A percentile compares a stretch with the other conserved stretches of the same genome.
These are phyloP conservation scores for Phyto melanocephala DNA, from an alignment of 2,888 invertebrate species.

Conservation along the genomic window DNA sequence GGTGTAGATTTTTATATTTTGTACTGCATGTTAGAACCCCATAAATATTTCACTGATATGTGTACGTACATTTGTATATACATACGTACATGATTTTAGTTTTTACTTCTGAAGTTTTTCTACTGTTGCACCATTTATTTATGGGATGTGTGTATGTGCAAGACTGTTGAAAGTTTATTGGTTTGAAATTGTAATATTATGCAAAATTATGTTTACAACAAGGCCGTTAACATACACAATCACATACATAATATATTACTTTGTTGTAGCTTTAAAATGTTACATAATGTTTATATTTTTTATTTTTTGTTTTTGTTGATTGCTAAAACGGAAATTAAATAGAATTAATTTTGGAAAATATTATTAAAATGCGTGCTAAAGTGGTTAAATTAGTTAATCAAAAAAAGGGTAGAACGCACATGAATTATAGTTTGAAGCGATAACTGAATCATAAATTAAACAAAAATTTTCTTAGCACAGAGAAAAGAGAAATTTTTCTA, in stretches of 20 bases:
- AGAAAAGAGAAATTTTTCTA: too few species aligned
- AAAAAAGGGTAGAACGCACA: not conserved
- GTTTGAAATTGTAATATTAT: conserved; percentile 39
- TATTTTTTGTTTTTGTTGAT: conserved; percentile 2
- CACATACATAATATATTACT: not conserved
- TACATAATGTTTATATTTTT: too few species aligned
- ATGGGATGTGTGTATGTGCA: not conserved
- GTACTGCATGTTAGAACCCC: conserved; percentile 51
- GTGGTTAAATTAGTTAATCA: not conserved
- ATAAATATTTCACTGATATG: conserved; percentile 52
- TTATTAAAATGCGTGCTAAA: conserved; percentile 3
- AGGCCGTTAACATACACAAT: conserved; percentile 11
- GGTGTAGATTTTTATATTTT: conserved; percentile 29
- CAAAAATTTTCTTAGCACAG: too few species aligned
- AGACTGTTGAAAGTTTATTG: conserved; percentile 43
- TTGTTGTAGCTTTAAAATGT: too few species aligned
- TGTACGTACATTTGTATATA: too few species aligned
- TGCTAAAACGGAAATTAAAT: not conserved
- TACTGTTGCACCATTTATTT: conserved; percentile 24
- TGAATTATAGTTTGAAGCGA: too few species aligned
- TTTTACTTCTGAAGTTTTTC: not conserved
- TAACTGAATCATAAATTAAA: too few species aligned
- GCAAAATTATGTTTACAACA: conserved; percentile 36
- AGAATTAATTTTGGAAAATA: not conserved
- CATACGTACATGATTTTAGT: not conserved